A percentile compares a stretch with the other conserved stretches of the same genome.
phyloP scores from a whole-genome alignment of 53 echinoderm and acorn worm genomes.

The Actinopyga echinites region DNA sequence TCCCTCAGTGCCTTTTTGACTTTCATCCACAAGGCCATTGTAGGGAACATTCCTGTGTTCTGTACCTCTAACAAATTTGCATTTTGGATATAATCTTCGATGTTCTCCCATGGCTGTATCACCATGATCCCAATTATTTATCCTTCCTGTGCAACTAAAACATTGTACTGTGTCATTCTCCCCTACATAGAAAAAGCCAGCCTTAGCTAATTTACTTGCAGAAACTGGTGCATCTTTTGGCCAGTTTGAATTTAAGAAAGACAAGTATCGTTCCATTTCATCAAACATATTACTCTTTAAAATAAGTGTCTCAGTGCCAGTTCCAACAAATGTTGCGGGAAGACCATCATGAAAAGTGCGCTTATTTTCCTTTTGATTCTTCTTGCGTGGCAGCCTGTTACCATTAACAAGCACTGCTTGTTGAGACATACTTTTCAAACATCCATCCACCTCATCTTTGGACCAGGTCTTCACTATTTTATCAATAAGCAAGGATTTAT shows the following conservation, averaged over 20 bases:
- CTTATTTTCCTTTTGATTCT: not conserved
- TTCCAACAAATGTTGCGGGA: not conserved
- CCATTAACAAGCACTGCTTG: not conserved
- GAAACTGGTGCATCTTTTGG: slow-evolving; percentile 9
- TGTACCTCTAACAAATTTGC: slow-evolving; percentile 25
- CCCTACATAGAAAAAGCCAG: slow-evolving; percentile 33
- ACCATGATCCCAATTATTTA: slow-evolving; percentile 31
- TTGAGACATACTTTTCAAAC: not conserved
- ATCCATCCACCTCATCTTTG: not conserved
- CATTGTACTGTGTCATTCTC: slow-evolving; percentile 25
- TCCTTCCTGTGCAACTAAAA: slow-evolving; percentile 17
- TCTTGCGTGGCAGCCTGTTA: not conserved
- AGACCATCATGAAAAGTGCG: slow-evolving; percentile 33
- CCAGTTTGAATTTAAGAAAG: not conserved
- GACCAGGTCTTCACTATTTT: not conserved
- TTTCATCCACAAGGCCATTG: slow-evolving; percentile 17
- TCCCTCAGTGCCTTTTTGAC: not conserved
- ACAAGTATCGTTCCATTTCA: not conserved
- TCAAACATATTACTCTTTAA: not conserved
- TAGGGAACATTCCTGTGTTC: slow-evolving; percentile 2
- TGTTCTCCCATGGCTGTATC: slow-evolving; percentile 43
- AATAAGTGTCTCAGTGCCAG: not conserved
- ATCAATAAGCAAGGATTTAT: not conserved
- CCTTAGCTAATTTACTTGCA: slow-evolving; percentile 21
- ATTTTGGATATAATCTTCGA: slow-evolving; percentile 21